Evolutionary conservation across 2,888 invertebrate species (phyloP).

Genomic region (Neoscelio sp.): DNA sequence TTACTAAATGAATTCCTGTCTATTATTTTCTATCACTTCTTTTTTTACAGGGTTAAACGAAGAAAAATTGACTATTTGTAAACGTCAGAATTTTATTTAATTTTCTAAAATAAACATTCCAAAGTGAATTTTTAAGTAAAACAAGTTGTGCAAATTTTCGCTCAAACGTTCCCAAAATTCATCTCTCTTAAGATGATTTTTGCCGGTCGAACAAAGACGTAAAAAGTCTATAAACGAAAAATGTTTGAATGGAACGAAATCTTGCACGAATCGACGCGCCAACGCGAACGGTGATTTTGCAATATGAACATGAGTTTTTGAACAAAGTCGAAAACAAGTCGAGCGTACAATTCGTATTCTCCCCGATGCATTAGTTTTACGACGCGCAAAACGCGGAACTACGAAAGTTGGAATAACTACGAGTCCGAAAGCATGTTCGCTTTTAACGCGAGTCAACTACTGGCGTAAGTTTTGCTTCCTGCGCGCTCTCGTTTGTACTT

Average conservation of each 20-base stretch:
- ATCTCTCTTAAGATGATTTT: constrained; percentile 13
- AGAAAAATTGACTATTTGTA: too few relatives aligned
- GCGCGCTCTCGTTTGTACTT: constrained; percentile 45
- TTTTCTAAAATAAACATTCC: too few relatives aligned
- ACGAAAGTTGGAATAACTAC: constrained; percentile 54
- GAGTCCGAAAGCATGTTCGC: constrained; percentile 53
- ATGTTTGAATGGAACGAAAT: constrained; percentile 4
- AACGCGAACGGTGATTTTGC: constrained; percentile 14
- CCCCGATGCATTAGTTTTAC: constrained; percentile 41
- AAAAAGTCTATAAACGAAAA: constrained; percentile 14
- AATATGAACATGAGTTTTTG: constrained; percentile 31
- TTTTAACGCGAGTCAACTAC: constrained; percentile 52
- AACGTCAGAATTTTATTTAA: too few relatives aligned
- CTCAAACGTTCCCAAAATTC: too few relatives aligned
- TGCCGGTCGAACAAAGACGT: neutral
- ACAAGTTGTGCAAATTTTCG: too few relatives aligned
- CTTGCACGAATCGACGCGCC: constrained; percentile 6
- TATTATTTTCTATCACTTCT: too few relatives aligned
- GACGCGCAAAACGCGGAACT: constrained; percentile 44
- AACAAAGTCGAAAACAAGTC: constrained; percentile 36
- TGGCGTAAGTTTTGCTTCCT: constrained; percentile 52
- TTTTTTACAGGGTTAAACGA: too few relatives aligned
- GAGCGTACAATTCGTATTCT: neutral
- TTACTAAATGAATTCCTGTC: too few relatives aligned
- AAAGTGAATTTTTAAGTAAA: too few relatives aligned